Evolutionary conservation across 2,888 invertebrate species (phyloP), one percentile per base, ranked within the genome.

Genomic region (Rhaphigaster nebulosa): DNA sequence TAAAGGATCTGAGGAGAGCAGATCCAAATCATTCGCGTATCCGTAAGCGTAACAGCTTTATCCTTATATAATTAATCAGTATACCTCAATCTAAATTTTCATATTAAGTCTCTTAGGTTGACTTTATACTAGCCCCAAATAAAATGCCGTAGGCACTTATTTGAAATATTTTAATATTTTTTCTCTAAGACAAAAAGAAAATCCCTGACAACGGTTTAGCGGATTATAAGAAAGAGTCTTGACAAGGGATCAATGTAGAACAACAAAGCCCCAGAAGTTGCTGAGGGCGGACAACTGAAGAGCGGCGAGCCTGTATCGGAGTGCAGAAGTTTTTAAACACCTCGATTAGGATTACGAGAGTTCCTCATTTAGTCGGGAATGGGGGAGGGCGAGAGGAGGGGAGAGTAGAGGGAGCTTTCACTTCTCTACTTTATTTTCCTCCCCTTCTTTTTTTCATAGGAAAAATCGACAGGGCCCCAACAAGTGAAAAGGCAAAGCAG

Each of bases 291-390:
- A 26, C 13, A 41, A 8, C 41, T 45, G 41, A 65, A 65, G 65
- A 60, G n/a, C 10, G 60, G n/a, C 34, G 34, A 20, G 6, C 23
- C 80, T 12, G 80, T 41, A 80, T 80, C 41, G 23, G 41, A 45
- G 41, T 13, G 6, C 26, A 41, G 12, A 80, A 80, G 23, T 80
- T 80, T 80, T 80, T 80, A 80, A 80, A 80, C 41, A 80, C 80
- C 41, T 45, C 80, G 41, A 80, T 80, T 80, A 80, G 80, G 80
- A 80, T 38, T 80, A 80, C 41, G 13, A 41, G 80, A 80, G 80
- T 80, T 80, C 26, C 80, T 80, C 80, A 80, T 80, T 80, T 80
- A 80, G 80, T 4, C 76, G 5, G 76, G 10, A 60, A n/a, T 12
- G 12, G 65, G 15, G n/a, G n/a, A 29, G 18, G 29, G 15, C 10